phyloP scores from a whole-genome alignment of 2,113 vertebrate genomes.

The Pheucticus melanocephalus region DNA sequence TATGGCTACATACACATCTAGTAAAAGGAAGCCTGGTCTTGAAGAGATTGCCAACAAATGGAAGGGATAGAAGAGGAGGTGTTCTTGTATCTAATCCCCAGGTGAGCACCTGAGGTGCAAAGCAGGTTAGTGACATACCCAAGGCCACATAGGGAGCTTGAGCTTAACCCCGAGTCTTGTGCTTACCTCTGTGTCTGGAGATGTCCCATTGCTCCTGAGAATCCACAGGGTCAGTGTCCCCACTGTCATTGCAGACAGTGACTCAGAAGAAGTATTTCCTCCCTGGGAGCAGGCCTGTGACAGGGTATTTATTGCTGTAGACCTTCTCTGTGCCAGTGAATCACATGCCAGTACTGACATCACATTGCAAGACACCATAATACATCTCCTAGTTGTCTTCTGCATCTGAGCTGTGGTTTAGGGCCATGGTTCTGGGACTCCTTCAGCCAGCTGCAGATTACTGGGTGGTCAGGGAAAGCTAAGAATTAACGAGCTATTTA shows the following conservation, averaged over 20 bases:
- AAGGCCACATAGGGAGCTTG: background rate
- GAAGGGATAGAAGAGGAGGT: background rate
- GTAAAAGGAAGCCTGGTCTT: background rate
- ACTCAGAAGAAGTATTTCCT: conserved; percentile 74
- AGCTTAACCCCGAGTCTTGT: background rate
- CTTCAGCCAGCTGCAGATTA: conserved; percentile 67
- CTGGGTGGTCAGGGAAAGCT: conserved; percentile 61
- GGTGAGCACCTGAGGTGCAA: background rate
- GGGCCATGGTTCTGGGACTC: conserved; percentile 65
- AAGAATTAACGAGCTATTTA: background rate
- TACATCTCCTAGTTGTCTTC: conserved; percentile 40
- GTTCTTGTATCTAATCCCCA: background rate
- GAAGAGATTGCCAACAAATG: background rate
- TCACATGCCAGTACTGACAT: conserved; percentile 60
- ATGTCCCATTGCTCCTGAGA: conserved; percentile 65
- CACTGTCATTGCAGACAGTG: conserved; percentile 54
- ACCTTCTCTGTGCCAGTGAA: conserved; percentile 59
- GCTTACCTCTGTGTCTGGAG: conserved; percentile 66
- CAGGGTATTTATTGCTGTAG: conserved; percentile 66
- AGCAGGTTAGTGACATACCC: background rate
- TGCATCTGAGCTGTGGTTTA: conserved; percentile 69
- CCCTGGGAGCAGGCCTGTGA: conserved; percentile 64
- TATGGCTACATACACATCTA: background rate
- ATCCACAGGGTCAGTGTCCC: conserved; percentile 66
- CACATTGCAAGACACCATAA: conserved; percentile 69